These are phyloP conservation scores for Periophthalmus magnuspinnatus DNA, from an alignment of 2,797 vertebrate species.

Conservation along the genomic window DNA sequence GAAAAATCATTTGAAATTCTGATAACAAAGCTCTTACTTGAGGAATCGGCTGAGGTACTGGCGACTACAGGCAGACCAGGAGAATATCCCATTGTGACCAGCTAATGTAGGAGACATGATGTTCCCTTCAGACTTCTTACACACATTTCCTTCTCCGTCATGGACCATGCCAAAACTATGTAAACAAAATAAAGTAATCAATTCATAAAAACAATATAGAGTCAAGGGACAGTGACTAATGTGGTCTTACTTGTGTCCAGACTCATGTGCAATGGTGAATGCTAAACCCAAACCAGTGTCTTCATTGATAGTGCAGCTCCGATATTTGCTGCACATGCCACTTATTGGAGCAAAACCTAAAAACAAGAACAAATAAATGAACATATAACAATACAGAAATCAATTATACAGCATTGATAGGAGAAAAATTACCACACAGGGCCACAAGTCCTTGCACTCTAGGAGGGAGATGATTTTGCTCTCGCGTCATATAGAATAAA, in stretches of 20 bases:
- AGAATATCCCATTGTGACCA: conserved; percentile 90
- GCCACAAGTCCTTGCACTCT: background rate
- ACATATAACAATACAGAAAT: background rate
- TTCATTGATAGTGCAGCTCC: conserved; percentile 90
- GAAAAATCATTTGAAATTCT: background rate
- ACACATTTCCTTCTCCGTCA: conserved; percentile 91
- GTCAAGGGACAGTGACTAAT: background rate
- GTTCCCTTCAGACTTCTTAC: conserved; percentile 90
- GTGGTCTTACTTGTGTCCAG: conserved; percentile 88
- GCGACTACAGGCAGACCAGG: conserved; percentile 90
- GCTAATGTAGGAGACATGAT: conserved; percentile 93
- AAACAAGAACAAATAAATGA: conserved; percentile 1
- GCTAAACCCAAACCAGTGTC: conserved; percentile 89
- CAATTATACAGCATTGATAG: background rate
- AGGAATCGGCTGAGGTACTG: conserved; percentile 89
- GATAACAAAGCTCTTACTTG: conserved; percentile 72
- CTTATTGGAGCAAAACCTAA: conserved; percentile 90
- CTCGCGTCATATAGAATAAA: background rate
- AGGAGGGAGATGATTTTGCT: background rate
- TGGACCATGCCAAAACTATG: conserved; percentile 92
- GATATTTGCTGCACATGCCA: conserved; percentile 92
- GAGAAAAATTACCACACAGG: background rate
- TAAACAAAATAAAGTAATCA: background rate
- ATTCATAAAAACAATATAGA: background rate
- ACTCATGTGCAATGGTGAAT: conserved; percentile 92